Evolutionary conservation across 2,113 vertebrate genomes (phyloP), one percentile per base, ranked within the genome.

Genomic region (Calidris pygmaea): DNA sequence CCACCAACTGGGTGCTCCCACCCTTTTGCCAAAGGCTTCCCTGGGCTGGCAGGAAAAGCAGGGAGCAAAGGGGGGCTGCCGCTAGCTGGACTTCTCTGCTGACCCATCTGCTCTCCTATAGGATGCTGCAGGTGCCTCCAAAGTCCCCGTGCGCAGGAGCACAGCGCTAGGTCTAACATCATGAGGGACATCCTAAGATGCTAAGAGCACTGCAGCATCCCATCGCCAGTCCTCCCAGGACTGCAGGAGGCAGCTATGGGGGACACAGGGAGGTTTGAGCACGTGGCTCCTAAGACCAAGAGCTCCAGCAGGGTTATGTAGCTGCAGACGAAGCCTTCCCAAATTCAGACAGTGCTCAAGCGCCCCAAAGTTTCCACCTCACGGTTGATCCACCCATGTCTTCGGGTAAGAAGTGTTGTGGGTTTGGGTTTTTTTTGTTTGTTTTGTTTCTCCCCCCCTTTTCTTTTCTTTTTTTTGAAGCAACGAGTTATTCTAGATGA

Each of bases 401-500:
- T 74, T 84, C 55, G 62, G 37, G 75, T 93, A 55, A 80, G 32
- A 83, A 71, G 62, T 45, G 53, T 56, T 85, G 30, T 11, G 23
- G 43, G 17, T 48, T 39, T 59, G 37, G 21, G 17, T 45, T 58
- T 37, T 78, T 30, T 63, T 37, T n/a, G 5, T n/a, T 47, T 47
- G 47, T 21, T 21, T 56, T 56, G 14, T 35, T 39, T n/a, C 9
- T 7, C 17, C 3, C 0, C 2, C 15, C 5, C 8, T 6, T 21
- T 29, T 27, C 27, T 4, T 12, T 6, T 35, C 37, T 62, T 52
- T 32, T 37, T n/a, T 72, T 68, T 34, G 0, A 77, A 90, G 84
- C 73, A 94, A 81, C 22, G 2, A 94, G 77, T 89, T 93, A 77
- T 67, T 95, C 68, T 86, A 77, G 85, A 84, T 62, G 50, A 81